A percentile compares a stretch with the other conserved stretches of the same genome.
Conservation (phyloP, 2,113 vertebrate species). For the Ovibos moschatus region DNA sequence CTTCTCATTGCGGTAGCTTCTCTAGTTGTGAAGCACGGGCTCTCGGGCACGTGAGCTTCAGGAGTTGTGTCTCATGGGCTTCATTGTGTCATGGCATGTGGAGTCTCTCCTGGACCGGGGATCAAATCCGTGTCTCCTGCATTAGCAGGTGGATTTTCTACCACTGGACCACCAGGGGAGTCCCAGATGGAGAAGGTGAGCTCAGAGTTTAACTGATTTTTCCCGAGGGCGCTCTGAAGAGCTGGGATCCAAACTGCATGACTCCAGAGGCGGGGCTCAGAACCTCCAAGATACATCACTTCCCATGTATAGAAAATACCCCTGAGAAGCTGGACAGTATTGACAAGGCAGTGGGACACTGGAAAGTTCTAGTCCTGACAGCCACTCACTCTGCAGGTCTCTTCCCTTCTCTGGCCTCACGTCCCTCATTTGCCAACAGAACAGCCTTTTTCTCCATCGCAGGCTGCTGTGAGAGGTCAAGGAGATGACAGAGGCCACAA, state of each 20-base stretch:
- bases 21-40: not conserved
- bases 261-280: not conserved
- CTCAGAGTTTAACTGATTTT: not conserved
- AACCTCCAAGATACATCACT: not conserved
- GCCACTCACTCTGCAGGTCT: not conserved
- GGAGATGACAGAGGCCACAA: not conserved
- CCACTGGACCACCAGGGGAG: not conserved
- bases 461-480: accelerated
- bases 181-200: not conserved
- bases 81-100: not conserved
- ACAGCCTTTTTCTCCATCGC: not conserved
- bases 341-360: too few species aligned
- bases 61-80: not conserved
- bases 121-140: not conserved
- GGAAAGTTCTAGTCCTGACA: not conserved
- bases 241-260: not conserved
- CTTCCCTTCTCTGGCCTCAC: not conserved
- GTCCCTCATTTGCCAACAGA: not conserved
- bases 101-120: not conserved
- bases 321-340: not conserved
- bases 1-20: not conserved
- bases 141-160: not conserved
- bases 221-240: not conserved
- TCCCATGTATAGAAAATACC: not conserved
- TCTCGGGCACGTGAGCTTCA: not conserved